Percentiles rank a stretch among this genome's conserved stretches.
phyloP scores from a whole-genome alignment of 2,113 vertebrate species.

The Poecile atricapillus region DNA sequence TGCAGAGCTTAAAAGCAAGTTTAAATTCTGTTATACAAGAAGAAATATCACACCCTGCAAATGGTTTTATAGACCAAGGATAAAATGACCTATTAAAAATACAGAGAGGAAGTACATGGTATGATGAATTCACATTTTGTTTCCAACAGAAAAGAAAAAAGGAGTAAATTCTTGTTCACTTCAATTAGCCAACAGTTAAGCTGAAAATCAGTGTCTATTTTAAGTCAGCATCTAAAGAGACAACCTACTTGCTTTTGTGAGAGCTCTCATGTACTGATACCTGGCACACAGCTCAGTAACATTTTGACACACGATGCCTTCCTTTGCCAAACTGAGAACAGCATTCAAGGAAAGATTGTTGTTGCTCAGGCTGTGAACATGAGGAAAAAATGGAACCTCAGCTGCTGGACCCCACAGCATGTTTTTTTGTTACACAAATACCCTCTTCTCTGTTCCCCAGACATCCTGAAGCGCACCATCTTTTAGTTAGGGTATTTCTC shows the following conservation, averaged over 20 bases:
- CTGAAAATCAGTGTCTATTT: neutral
- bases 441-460: neutral
- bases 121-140: neutral
- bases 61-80: neutral
- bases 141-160: neutral
- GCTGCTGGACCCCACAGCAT: neutral
- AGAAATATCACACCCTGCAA: neutral
- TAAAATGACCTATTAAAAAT: neutral
- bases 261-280: neutral
- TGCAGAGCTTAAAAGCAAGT: neutral
- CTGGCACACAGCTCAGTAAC: slow-evolving; percentile 48
- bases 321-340: slow-evolving; percentile 51
- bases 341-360: slow-evolving; percentile 31
- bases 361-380: slow-evolving; percentile 67
- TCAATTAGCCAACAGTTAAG: neutral
- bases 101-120: neutral
- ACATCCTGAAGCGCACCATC: neutral
- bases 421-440: neutral
- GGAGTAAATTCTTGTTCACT: neutral
- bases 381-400: neutral
- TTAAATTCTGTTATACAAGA: neutral
- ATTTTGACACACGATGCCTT: neutral
- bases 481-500: neutral
- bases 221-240: neutral
- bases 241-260: neutral